phyloP scores from a whole-genome alignment of 2,797 vertebrate species.

The Peromyscus nudipes region DNA sequence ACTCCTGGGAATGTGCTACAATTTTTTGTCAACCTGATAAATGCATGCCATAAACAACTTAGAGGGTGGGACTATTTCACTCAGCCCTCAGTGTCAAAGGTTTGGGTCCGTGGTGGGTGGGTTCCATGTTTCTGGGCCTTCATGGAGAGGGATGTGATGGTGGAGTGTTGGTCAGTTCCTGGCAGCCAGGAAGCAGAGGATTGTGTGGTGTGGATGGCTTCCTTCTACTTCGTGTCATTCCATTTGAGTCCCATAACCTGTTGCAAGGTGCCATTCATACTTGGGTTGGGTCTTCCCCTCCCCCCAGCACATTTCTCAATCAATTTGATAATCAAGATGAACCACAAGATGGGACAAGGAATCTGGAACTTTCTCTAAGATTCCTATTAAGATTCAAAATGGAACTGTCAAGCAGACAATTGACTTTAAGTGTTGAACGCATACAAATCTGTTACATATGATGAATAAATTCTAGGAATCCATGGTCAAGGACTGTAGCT shows the following conservation, averaged over 20 bases:
- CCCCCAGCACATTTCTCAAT: neutral
- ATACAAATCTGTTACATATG: neutral
- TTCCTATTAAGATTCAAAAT: neutral
- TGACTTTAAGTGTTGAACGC: neutral
- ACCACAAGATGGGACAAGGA: neutral
- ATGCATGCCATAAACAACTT: neutral
- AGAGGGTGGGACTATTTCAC: neutral
- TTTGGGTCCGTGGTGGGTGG: neutral
- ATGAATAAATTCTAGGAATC: neutral
- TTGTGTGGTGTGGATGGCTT: too few relatives aligned
- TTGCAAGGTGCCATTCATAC: neutral
- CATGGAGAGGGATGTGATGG: neutral
- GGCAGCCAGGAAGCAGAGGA: neutral
- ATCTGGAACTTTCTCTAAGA: neutral
- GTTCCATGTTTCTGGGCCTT: neutral
- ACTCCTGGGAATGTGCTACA: neutral
- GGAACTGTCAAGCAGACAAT: neutral
- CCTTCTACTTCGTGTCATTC: neutral
- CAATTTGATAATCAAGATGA: slow-evolving; percentile 2
- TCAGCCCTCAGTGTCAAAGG: neutral
- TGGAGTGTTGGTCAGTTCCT: neutral
- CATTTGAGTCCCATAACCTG: neutral
- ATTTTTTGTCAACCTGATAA: neutral
- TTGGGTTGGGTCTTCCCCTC: neutral
- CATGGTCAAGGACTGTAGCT: neutral